Conservation (phyloP, 1,140 invertebrate species). For the Charaxes varanes region DNA sequence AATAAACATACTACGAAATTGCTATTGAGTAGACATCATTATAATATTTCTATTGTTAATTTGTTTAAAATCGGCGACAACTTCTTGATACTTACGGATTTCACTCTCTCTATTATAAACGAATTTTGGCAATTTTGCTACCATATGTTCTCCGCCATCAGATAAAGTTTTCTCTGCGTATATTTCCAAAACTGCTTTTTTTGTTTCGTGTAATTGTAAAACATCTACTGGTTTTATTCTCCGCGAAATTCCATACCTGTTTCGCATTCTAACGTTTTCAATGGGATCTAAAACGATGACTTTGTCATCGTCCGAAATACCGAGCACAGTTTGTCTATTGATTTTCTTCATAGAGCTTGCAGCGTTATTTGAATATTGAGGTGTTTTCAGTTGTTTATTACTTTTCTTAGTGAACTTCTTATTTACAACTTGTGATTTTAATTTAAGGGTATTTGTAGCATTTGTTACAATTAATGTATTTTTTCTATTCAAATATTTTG, state of each 20-base stretch:
- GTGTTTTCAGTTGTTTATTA: background rate
- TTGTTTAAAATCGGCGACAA: constrained; percentile 3
- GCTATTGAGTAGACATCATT: constrained; percentile 10
- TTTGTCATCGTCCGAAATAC: constrained; percentile 28
- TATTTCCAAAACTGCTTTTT: constrained; percentile 55
- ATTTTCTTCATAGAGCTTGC: constrained; percentile 14
- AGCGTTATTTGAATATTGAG: background rate
- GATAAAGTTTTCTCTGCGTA: constrained; percentile 37
- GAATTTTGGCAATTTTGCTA: constrained; percentile 48
- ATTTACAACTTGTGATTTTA: background rate
- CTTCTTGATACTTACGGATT: constrained; percentile 26
- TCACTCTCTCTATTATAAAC: constrained; percentile 30
- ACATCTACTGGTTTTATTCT: constrained; percentile 23
- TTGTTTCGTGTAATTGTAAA: constrained; percentile 48
- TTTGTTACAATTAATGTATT: background rate
- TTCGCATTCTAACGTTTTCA: background rate
- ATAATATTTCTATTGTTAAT: constrained; percentile 20
- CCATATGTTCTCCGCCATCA: constrained; percentile 22
- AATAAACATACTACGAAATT: constrained; percentile 1
- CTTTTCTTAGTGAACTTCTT: background rate
- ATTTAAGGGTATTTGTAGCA: background rate
- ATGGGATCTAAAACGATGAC: constrained; percentile 19
- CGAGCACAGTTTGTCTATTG: constrained; percentile 19
- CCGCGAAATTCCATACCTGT: constrained; percentile 1
- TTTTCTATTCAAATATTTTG: constrained; percentile 10